phyloP scores from a whole-genome alignment of 2,113 vertebrate genomes.

The Falco punctatus region DNA sequence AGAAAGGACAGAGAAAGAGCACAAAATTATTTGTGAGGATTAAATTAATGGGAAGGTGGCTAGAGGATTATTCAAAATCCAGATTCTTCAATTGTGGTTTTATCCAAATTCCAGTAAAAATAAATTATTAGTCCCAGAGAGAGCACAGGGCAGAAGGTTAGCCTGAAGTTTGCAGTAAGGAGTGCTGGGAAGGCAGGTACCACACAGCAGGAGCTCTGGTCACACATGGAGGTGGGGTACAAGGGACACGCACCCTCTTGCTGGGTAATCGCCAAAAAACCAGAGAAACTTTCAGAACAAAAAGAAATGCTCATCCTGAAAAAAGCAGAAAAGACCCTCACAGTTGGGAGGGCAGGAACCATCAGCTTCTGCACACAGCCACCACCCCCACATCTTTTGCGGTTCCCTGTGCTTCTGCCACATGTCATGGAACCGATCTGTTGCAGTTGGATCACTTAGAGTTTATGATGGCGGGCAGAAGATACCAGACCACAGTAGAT shows the following conservation, averaged over 20 bases:
- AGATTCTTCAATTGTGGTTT: slow-evolving; percentile 1
- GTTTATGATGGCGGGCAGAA: not conserved
- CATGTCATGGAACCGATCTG: fast-evolving
- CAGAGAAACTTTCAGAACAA: not conserved
- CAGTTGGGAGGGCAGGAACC: not conserved
- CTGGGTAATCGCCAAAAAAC: not conserved
- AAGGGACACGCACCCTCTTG: not conserved
- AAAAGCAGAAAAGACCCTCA: not conserved
- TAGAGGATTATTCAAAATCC: not conserved
- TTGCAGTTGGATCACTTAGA: fast-evolving
- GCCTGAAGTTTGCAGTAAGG: not conserved
- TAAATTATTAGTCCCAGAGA: not conserved
- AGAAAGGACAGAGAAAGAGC: not conserved
- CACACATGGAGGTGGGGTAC: not conserved
- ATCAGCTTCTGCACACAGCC: not conserved
- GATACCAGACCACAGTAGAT: fast-evolving
- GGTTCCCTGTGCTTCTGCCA: not conserved
- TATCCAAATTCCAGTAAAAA: slow-evolving; percentile 20
- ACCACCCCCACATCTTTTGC: fast-evolving
- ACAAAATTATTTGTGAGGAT: not conserved
- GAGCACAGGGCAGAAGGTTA: not conserved
- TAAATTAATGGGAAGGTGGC: not conserved
- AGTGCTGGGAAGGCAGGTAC: not conserved
- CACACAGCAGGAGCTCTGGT: not conserved
- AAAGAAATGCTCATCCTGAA: fast-evolving